Conservation (phyloP, 2,888 invertebrate species). For the Xylota sylvarum region DNA sequence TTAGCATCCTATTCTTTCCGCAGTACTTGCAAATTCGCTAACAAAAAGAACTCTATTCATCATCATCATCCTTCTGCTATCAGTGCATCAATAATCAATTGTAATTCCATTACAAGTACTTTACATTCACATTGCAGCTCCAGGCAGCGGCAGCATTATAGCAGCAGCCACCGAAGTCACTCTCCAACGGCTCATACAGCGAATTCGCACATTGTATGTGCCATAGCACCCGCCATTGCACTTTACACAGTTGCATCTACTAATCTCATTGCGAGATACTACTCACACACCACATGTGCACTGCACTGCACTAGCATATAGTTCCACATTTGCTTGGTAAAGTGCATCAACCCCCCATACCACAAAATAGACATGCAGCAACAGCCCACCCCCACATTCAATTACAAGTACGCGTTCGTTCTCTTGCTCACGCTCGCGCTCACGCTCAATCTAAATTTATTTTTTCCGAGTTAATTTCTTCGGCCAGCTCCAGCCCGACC, state of each 20-base stretch:
- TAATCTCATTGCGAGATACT: slow-evolving; percentile 73
- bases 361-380: slow-evolving; percentile 40
- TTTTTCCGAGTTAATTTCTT: slow-evolving; percentile 74
- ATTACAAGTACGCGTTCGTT: slow-evolving; percentile 68
- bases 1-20: slow-evolving; percentile 66
- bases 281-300: slow-evolving; percentile 13
- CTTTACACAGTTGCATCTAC: slow-evolving; percentile 68
- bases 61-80: slow-evolving; percentile 58
- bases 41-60: slow-evolving; percentile 57
- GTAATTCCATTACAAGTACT: slow-evolving; percentile 77
- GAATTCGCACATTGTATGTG: slow-evolving; percentile 65
- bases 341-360: slow-evolving; percentile 70
- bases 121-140: slow-evolving; percentile 40
- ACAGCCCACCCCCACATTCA: slow-evolving; percentile 45
- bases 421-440: slow-evolving; percentile 69
- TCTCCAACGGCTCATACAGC: slow-evolving; percentile 45
- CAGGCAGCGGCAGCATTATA: slow-evolving; percentile 8
- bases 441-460: slow-evolving; percentile 76
- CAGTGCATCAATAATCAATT: slow-evolving; percentile 77
- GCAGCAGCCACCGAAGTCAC: slow-evolving; percentile 3
- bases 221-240: slow-evolving; percentile 20
- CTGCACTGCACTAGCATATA: background rate
- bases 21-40: slow-evolving; percentile 61
- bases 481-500: slow-evolving; percentile 29
- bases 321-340: slow-evolving; percentile 49